Percentiles rank a stretch among this genome's conserved stretches.
Evolutionary conservation across 2,113 vertebrate genomes (phyloP).

Genomic region (Brachypteracias leptosomus): DNA sequence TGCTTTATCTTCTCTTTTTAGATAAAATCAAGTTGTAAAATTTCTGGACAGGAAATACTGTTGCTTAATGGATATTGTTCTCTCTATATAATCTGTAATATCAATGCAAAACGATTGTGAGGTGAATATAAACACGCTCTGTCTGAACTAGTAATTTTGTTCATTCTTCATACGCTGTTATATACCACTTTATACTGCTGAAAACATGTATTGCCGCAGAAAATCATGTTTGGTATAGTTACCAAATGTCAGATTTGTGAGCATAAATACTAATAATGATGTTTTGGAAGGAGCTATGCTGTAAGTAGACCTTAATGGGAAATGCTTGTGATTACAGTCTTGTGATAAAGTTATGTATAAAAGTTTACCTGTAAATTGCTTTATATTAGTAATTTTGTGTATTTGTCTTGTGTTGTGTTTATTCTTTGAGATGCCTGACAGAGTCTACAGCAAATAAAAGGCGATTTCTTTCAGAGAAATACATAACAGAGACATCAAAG

Average conservation of each 20-base stretch:
- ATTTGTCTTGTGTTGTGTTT: neutral
- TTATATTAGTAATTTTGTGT: neutral
- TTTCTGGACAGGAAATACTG: neutral
- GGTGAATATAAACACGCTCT: neutral
- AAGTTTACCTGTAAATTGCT: neutral
- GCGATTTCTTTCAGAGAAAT: neutral
- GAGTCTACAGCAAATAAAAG: neutral
- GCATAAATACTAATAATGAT: neutral
- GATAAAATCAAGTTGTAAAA: neutral
- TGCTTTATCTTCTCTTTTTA: neutral
- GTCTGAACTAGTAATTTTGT: neutral
- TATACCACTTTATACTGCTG: neutral
- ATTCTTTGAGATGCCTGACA: neutral
- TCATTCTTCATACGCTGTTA: neutral
- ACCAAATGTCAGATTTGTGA: neutral
- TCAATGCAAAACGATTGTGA: neutral
- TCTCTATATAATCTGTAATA: neutral
- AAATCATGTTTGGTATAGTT: neutral
- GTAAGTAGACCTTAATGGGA: neutral
- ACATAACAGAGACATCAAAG: neutral
- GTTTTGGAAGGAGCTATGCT: neutral
- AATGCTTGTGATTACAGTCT: neutral
- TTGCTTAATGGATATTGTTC: neutral
- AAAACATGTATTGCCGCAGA: neutral
- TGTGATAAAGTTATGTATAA: neutral